Evolutionary conservation across 2,797 vertebrate genomes (phyloP).

Genomic region (Melopsittacus undulatus): DNA sequence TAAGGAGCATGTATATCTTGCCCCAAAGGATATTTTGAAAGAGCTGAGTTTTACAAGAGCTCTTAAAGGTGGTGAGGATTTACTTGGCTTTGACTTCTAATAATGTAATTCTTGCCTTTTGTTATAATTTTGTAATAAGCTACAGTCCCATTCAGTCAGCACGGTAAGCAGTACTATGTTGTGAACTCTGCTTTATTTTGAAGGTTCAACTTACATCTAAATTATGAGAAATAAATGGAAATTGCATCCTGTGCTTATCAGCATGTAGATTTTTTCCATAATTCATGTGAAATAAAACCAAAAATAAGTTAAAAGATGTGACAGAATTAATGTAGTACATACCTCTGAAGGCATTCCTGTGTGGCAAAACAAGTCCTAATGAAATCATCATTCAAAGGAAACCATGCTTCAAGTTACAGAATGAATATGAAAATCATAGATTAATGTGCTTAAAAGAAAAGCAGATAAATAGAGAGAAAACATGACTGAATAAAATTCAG

Average conservation of each 20-base stretch:
- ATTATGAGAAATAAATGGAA: background rate
- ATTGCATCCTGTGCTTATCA: background rate
- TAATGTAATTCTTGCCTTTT: background rate
- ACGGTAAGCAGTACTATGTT: background rate
- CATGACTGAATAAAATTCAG: conserved; percentile 5
- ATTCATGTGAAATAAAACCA: conserved; percentile 21
- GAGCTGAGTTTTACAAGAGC: background rate
- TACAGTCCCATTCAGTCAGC: background rate
- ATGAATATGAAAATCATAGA: conserved; percentile 40
- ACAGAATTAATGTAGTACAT: conserved; percentile 50
- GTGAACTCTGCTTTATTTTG: background rate
- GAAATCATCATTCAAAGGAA: conserved; percentile 55
- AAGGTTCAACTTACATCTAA: background rate
- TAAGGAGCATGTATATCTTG: background rate
- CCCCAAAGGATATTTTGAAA: background rate
- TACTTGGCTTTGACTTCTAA: background rate
- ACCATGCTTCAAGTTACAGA: conserved; percentile 43
- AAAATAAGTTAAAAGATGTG: background rate
- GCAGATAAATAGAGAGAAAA: background rate
- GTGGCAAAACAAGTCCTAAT: conserved; percentile 59
- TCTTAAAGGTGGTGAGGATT: background rate
- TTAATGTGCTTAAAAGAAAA: conserved; percentile 31
- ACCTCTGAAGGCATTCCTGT: background rate
- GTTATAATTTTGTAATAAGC: background rate
- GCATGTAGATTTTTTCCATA: background rate